phyloP scores from a whole-genome alignment of 2,113 vertebrate genomes.

The Isurus oxyrinchus region DNA sequence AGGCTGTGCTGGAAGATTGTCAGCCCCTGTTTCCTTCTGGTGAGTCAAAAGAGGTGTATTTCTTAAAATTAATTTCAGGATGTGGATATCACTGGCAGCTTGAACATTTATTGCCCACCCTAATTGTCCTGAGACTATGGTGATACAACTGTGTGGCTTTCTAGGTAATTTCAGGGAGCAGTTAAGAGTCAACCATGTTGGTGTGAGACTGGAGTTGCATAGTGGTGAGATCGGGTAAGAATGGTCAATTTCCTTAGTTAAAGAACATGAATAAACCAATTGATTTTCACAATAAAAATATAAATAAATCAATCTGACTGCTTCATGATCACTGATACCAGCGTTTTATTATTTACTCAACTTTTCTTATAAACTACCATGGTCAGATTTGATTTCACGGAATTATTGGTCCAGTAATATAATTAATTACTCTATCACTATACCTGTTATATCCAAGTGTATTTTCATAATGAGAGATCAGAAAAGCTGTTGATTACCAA shows the following conservation, averaged over 20 bases:
- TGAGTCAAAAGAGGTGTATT: slow-evolving; percentile 46
- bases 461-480: background rate
- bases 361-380: background rate
- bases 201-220: background rate
- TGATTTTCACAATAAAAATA: background rate
- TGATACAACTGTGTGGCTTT: background rate
- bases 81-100: background rate
- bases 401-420: background rate
- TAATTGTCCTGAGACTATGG: background rate
- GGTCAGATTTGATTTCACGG: background rate
- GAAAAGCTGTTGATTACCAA: background rate
- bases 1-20: slow-evolving; percentile 86
- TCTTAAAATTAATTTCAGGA: background rate
- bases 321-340: background rate
- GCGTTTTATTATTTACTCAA: background rate
- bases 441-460: background rate
- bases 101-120: background rate
- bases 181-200: background rate
- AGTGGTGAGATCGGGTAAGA: background rate
- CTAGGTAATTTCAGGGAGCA: background rate
- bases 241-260: background rate
- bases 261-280: background rate
- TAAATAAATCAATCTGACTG: background rate
- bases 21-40: slow-evolving; percentile 82
- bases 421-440: background rate